Evolutionary conservation across 2,113 vertebrate genomes (phyloP).

Genomic region (Aphelocoma coerulescens): DNA sequence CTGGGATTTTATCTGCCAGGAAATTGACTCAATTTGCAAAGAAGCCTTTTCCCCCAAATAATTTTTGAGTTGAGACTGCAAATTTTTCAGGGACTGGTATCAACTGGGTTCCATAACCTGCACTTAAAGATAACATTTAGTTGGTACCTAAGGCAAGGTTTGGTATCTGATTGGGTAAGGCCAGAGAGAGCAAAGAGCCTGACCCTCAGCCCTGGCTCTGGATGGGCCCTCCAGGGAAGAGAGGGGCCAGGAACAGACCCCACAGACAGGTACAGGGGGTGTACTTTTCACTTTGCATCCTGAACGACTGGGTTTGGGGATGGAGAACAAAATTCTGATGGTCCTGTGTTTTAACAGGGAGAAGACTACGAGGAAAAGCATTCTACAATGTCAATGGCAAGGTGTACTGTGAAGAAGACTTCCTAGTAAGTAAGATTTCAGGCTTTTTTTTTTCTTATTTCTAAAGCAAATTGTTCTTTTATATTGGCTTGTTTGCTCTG

Average conservation of each 20-base stretch:
- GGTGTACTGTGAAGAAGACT: slow-evolving; percentile 98
- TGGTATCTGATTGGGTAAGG: neutral
- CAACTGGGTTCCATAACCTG: neutral
- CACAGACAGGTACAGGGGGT: neutral
- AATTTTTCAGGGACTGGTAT: neutral
- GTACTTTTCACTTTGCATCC: neutral
- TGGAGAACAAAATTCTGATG: neutral
- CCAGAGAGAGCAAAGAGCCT: neutral
- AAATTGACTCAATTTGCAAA: neutral
- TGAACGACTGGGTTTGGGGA: neutral
- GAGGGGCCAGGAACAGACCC: neutral
- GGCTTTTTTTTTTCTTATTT: neutral
- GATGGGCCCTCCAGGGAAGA: neutral
- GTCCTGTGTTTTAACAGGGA: slow-evolving; percentile 74
- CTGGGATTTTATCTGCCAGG: neutral
- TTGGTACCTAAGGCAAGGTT: neutral
- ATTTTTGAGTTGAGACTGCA: neutral
- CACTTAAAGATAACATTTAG: neutral
- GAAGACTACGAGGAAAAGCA: slow-evolving; percentile 92
- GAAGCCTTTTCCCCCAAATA: neutral
- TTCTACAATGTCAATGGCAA: slow-evolving; percentile 98
- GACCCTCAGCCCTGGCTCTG: neutral
- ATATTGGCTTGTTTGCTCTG: neutral
- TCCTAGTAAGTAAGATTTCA: slow-evolving; percentile 85
- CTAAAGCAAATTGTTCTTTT: neutral